phyloP scores from a whole-genome alignment of 92 coral and sea anemone species.

The Zoanthus gigantus region DNA sequence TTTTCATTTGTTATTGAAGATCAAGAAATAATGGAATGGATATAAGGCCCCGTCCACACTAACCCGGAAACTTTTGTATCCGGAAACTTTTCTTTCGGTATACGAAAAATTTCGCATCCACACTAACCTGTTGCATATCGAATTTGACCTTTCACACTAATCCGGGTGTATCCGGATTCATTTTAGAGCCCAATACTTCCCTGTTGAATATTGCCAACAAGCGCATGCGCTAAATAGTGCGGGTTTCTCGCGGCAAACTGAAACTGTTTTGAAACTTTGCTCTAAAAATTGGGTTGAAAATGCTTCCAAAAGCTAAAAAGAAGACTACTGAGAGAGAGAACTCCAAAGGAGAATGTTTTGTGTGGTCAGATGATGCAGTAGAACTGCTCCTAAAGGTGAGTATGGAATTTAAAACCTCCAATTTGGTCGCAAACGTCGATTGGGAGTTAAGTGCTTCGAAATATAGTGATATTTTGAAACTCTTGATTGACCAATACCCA shows the following conservation, averaged over 20 bases:
- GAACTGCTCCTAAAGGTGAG: not conserved
- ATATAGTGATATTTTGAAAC: not conserved
- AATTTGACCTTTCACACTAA: too few relatives aligned
- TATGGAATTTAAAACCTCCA: not conserved
- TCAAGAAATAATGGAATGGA: too few relatives aligned
- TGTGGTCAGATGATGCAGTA: not conserved
- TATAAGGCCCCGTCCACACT: too few relatives aligned
- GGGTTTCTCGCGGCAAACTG: not conserved
- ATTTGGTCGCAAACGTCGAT: not conserved
- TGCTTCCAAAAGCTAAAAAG: not conserved
- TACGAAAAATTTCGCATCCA: too few relatives aligned
- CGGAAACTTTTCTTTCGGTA: too few relatives aligned
- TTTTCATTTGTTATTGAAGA: too few relatives aligned
- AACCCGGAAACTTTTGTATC: too few relatives aligned
- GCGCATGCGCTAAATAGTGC: not conserved
- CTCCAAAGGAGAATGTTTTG: constrained; percentile 1
- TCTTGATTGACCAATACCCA: not conserved
- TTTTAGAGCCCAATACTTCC: not conserved
- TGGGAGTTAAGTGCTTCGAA: not conserved
- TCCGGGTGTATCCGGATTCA: not conserved
- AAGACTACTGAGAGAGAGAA: not conserved
- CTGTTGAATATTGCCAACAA: not conserved
- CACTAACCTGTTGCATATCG: too few relatives aligned
- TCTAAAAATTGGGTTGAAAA: not conserved
- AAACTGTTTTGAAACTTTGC: not conserved